Conservation (phyloP, 2,113 vertebrate genomes). For the Sphaerodactylus townsendi region DNA sequence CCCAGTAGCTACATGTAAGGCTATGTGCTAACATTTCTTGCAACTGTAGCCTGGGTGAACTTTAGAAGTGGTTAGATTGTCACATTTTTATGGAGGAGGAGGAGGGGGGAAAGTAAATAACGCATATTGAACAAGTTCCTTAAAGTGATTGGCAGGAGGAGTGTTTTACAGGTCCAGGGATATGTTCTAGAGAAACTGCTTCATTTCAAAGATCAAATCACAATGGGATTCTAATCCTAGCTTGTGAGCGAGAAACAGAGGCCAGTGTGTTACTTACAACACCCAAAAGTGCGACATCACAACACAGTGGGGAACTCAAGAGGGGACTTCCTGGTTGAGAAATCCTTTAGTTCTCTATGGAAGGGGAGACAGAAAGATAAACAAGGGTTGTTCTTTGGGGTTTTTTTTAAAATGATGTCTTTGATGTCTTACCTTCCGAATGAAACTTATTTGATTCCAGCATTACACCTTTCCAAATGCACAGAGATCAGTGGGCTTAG, state of each 20-base stretch:
- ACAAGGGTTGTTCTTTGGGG: too few species aligned
- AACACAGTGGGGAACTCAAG: too few species aligned
- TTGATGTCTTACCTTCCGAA: neutral
- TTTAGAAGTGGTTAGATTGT: neutral
- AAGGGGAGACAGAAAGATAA: too few species aligned
- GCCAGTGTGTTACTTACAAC: too few species aligned
- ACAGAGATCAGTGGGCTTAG: too few species aligned
- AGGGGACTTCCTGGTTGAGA: too few species aligned
- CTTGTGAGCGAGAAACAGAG: too few species aligned
- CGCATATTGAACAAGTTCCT: conserved; percentile 44
- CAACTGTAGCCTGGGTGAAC: neutral
- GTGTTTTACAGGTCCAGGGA: conserved; percentile 25
- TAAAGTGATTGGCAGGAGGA: conserved; percentile 10
- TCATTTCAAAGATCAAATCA: conserved; percentile 21
- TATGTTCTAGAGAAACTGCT: conserved; percentile 9
- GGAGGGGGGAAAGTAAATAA: neutral
- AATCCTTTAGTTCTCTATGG: too few species aligned
- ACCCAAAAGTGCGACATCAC: too few species aligned
- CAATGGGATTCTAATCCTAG: too few species aligned
- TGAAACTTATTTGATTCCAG: neutral
- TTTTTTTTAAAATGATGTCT: too few species aligned
- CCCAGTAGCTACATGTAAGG: neutral
- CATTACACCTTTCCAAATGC: too few species aligned
- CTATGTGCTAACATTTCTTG: neutral
- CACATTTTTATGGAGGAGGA: conserved; percentile 47